Evolutionary conservation across 1,140 invertebrate genomes (phyloP).

Genomic region (Ericerus pela): DNA sequence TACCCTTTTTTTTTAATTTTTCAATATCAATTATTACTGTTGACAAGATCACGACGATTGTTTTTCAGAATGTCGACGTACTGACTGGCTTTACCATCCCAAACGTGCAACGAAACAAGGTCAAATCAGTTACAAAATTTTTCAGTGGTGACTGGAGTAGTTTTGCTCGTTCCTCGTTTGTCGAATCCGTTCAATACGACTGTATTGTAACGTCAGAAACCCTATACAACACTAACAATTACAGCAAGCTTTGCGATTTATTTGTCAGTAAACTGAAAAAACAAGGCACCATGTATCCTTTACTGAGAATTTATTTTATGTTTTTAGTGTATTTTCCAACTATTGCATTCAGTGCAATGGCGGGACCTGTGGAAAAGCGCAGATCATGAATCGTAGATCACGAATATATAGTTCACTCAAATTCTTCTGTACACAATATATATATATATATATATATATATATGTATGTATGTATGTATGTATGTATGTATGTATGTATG

Average conservation of each 20-base stretch:
- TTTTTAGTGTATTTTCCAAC: no score
- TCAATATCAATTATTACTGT: background rate
- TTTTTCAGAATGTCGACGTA: slow-evolving; percentile 60
- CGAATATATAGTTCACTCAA: no score
- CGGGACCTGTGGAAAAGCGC: no score
- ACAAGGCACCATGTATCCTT: slow-evolving; percentile 33
- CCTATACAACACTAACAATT: slow-evolving; percentile 70
- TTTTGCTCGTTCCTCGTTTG: slow-evolving; percentile 31
- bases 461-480: no score
- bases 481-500: no score
- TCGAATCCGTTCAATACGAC: slow-evolving; percentile 46
- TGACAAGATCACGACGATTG: background rate
- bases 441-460: no score
- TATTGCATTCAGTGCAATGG: no score
- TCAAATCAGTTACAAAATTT: slow-evolving; percentile 36
- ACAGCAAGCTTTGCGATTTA: slow-evolving; percentile 53
- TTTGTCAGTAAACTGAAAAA: slow-evolving; percentile 49
- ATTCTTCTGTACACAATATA: no score
- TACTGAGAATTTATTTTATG: no score
- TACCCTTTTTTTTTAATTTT: slow-evolving; percentile 5
- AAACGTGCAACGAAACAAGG: slow-evolving; percentile 56
- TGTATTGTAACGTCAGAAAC: slow-evolving; percentile 78
- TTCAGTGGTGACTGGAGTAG: slow-evolving; percentile 67
- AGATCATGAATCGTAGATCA: no score
- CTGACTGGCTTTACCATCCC: slow-evolving; percentile 55